Percentiles rank a stretch among this genome's conserved stretches.
These are phyloP conservation scores for Poecile montanus DNA, from an alignment of 2,797 vertebrate species.

Conservation along the genomic window DNA sequence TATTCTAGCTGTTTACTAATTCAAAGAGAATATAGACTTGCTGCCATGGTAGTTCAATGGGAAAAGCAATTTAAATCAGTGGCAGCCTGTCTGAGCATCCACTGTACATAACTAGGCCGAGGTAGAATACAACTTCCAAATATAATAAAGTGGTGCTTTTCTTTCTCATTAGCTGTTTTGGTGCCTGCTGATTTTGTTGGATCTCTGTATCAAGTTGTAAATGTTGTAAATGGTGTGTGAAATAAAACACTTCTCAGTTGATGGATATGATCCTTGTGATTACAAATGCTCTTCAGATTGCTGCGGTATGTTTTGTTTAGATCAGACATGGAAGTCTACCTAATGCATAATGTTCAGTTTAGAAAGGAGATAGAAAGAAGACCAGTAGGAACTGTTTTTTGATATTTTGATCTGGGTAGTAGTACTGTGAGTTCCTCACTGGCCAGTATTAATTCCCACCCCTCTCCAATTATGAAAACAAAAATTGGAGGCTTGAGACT, in stretches of 20 bases:
- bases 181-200: conserved; percentile 6
- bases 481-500: not conserved
- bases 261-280: not conserved
- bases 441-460: not conserved
- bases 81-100: not conserved
- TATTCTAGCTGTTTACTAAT: not conserved
- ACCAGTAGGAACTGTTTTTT: not conserved
- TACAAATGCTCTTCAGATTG: not conserved
- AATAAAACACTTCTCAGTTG: not conserved
- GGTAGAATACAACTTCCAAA: not conserved
- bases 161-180: not conserved
- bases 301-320: not conserved
- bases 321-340: not conserved
- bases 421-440: not conserved
- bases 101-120: not conserved
- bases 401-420: not conserved
- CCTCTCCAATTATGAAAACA: not conserved
- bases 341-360: not conserved
- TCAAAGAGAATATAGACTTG: not conserved
- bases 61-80: not conserved
- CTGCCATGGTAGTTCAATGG: not conserved
- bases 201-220: not conserved
- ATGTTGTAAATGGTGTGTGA: not conserved
- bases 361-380: not conserved
- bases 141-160: not conserved